Percentiles rank a stretch among this genome's conserved stretches.
phyloP scores from a whole-genome alignment of 2,113 vertebrate genomes.

The Mormoops blainvillei region DNA sequence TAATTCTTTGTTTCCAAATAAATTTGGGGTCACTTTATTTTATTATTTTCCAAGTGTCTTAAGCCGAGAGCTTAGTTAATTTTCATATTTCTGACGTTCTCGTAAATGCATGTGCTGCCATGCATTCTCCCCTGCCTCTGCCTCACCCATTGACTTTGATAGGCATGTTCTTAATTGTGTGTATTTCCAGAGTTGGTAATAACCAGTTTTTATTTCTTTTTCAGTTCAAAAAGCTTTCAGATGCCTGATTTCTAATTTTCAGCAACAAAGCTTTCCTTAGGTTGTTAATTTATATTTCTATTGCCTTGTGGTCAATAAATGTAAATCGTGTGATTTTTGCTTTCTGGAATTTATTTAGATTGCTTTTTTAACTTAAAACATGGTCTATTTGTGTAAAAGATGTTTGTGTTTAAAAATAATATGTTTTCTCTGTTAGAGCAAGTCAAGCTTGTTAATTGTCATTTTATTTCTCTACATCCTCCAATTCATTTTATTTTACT shows the following conservation, averaged over 20 bases:
- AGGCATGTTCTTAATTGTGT: neutral
- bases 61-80: neutral
- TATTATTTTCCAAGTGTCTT: neutral
- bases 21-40: neutral
- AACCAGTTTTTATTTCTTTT: neutral
- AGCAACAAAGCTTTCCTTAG: neutral
- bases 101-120: neutral
- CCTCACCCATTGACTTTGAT: neutral
- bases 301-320: neutral
- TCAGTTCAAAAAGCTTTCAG: neutral
- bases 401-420: neutral
- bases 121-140: neutral
- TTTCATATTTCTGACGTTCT: neutral
- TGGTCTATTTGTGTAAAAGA: neutral
- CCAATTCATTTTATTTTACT: neutral
- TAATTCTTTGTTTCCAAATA: neutral
- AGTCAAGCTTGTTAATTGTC: neutral
- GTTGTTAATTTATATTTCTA: neutral
- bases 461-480: neutral
- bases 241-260: neutral
- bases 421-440: neutral
- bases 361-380: slow-evolving; percentile 23
- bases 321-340: neutral
- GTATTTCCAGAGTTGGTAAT: neutral
- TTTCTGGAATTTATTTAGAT: neutral